Percentiles rank a stretch among this genome's conserved stretches.
phyloP scores from a whole-genome alignment of 2,113 vertebrate species.

The Phyllostomus discolor region DNA sequence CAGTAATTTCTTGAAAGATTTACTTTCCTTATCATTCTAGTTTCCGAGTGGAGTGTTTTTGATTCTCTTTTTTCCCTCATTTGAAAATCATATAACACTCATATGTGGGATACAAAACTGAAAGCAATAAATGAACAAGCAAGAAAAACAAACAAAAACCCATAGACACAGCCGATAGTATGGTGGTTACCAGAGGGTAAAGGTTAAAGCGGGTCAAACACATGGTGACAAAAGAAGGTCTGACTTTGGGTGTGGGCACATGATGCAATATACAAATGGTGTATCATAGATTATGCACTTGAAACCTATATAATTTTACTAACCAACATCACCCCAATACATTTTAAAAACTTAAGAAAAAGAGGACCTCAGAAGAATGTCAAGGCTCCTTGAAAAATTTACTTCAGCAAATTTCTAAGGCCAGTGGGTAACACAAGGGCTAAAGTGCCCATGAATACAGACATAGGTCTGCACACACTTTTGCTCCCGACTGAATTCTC shows the following conservation, averaged over 20 bases:
- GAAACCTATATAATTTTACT: neutral
- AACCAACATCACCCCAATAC: neutral
- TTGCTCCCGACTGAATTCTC: neutral
- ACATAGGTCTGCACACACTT: neutral
- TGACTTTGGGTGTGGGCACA: neutral
- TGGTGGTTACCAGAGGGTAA: neutral
- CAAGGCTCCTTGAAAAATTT: neutral
- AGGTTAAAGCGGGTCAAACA: neutral
- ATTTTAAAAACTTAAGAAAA: neutral
- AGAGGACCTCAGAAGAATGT: neutral
- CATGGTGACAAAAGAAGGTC: neutral
- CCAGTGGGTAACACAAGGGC: neutral
- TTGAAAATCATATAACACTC: neutral
- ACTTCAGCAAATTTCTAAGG: neutral
- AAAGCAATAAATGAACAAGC: neutral
- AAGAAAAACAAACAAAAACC: neutral
- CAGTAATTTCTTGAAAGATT: neutral
- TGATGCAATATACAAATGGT: neutral
- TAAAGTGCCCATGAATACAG: neutral
- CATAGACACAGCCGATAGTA: neutral
- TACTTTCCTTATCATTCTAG: neutral
- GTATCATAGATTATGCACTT: neutral
- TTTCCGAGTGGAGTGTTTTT: neutral
- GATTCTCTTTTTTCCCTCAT: neutral
- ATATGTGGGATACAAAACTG: neutral